A percentile compares a stretch with the other conserved stretches of the same genome.
Evolutionary conservation across 2,888 invertebrate species (phyloP).

Genomic region (Drosophila barbarae): DNA sequence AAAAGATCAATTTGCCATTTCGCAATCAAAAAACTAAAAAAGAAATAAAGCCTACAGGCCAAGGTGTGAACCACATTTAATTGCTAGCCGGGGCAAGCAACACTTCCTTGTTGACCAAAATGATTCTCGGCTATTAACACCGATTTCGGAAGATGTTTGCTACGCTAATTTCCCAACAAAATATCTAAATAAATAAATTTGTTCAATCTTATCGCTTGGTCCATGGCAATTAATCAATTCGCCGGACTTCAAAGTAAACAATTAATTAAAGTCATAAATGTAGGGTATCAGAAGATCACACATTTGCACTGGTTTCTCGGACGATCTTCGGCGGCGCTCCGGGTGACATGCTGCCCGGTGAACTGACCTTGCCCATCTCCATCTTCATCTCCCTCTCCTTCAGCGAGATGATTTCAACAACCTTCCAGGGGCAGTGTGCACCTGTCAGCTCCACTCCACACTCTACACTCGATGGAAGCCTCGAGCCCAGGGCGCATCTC

Average conservation of each 20-base stretch:
- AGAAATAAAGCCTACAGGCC: background rate
- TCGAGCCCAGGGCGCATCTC: slow-evolving; percentile 39
- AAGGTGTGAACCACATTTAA: slow-evolving; percentile 12
- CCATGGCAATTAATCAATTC: slow-evolving; percentile 33
- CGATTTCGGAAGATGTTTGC: slow-evolving; percentile 23
- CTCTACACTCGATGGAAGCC: slow-evolving; percentile 6
- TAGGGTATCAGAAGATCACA: slow-evolving; percentile 42
- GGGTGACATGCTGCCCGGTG: slow-evolving; percentile 38
- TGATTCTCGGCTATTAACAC: slow-evolving; percentile 36
- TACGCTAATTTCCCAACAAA: slow-evolving; percentile 25
- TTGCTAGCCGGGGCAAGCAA: background rate
- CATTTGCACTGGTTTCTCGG: slow-evolving; percentile 9
- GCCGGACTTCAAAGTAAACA: slow-evolving; percentile 31
- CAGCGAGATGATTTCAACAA: slow-evolving; percentile 59
- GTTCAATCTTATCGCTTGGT: slow-evolving; percentile 28
- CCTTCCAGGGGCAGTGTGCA: slow-evolving; percentile 43
- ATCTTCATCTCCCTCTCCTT: slow-evolving; percentile 31
- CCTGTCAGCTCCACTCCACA: slow-evolving; percentile 36
- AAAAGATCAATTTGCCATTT: background rate
- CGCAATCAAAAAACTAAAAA: background rate
- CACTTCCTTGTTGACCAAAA: slow-evolving; percentile 18
- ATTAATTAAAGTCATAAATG: slow-evolving; percentile 42
- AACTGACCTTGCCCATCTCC: slow-evolving; percentile 68
- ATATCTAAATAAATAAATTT: slow-evolving; percentile 19
- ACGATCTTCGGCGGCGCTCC: slow-evolving; percentile 40